Conservation (phyloP, 2,888 invertebrate genomes). For the Ormyrus rosae region DNA sequence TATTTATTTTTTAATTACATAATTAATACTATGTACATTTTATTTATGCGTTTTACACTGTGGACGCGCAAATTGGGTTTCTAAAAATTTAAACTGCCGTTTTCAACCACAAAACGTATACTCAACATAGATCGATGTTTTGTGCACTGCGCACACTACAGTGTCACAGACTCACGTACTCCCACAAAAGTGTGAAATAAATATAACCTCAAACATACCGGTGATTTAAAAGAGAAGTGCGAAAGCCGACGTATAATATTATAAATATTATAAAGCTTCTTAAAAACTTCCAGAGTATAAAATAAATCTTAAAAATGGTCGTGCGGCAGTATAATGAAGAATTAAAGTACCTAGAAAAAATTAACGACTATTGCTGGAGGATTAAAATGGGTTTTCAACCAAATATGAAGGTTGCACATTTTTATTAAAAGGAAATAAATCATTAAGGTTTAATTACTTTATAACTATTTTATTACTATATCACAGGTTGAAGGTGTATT, state of each 20-base stretch:
- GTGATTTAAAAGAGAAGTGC: background rate
- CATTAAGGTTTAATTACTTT: background rate
- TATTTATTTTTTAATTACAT: too few species aligned
- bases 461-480: background rate
- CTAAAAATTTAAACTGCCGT: background rate
- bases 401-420: slow-evolving; percentile 89
- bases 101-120: background rate
- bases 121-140: background rate
- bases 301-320: slow-evolving; percentile 81
- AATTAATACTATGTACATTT: too few species aligned
- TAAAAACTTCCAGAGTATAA: background rate
- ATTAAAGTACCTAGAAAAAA: slow-evolving; percentile 92
- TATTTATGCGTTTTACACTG: too few species aligned
- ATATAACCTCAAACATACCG: slow-evolving; percentile 38
- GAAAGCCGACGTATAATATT: background rate
- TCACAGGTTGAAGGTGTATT: slow-evolving; percentile 94
- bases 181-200: background rate
- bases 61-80: background rate
- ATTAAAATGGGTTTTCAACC: slow-evolving; percentile 99
- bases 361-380: slow-evolving; percentile 89
- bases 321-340: slow-evolving; percentile 95
- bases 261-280: background rate
- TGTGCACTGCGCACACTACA: background rate
- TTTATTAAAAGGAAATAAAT: background rate
- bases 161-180: background rate